Evolutionary conservation across 2,113 vertebrate genomes (phyloP).

Genomic region (Hypomesus transpacificus): DNA sequence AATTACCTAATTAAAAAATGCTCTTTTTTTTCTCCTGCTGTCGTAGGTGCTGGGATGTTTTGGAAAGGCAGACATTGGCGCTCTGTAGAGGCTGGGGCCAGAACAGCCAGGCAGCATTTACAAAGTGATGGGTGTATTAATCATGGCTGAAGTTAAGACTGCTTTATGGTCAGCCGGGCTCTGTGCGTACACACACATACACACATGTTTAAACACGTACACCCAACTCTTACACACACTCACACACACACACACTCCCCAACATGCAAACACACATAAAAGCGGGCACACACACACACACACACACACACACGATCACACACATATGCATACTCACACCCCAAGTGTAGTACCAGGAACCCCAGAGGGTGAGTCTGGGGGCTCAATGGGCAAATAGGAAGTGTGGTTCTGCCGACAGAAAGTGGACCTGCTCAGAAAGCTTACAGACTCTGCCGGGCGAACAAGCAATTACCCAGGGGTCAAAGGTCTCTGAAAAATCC

Average conservation of each 20-base stretch:
- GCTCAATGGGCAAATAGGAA: constrained; percentile 56
- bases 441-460: constrained; percentile 41
- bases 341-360: constrained; percentile 23
- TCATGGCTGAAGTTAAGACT: constrained; percentile 73
- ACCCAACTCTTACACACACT: neutral
- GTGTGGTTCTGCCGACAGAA: constrained; percentile 50
- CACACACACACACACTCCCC: neutral
- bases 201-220: neutral
- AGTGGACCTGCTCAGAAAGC: constrained; percentile 46
- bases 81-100: constrained; percentile 57
- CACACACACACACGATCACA: neutral
- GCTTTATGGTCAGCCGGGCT: constrained; percentile 61
- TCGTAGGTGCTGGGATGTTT: constrained; percentile 53
- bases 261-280: neutral
- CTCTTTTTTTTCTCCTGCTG: constrained; percentile 61
- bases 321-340: constrained; percentile 32
- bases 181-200: constrained; percentile 28
- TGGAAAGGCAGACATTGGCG: constrained; percentile 73
- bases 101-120: constrained; percentile 68
- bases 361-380: constrained; percentile 33
- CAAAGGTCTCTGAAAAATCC: constrained; percentile 49
- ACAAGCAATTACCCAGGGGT: constrained; percentile 46
- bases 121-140: constrained; percentile 79
- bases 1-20: constrained; percentile 81
- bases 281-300: neutral